Conservation (phyloP, 2,797 vertebrate species). For the Rousettus madagascariensis region DNA sequence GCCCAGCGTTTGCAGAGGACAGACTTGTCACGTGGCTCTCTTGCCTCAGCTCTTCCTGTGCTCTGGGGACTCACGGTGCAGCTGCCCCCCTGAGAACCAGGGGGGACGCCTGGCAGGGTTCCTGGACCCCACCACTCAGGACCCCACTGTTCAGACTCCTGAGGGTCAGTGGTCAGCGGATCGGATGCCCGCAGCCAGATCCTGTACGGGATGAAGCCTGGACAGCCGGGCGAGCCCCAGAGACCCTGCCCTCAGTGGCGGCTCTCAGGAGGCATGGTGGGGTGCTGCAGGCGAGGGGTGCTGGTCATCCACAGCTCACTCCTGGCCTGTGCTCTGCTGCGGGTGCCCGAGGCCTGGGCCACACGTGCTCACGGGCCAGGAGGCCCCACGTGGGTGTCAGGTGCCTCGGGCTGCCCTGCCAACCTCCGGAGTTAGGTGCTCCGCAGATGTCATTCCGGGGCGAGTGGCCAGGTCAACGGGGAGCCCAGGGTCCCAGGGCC, state of each 20-base stretch:
- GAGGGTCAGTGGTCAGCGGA: neutral
- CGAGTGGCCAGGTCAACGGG: neutral
- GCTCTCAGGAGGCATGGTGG: neutral
- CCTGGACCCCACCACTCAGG: neutral
- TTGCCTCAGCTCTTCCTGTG: neutral
- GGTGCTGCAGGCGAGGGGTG: neutral
- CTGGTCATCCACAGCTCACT: no score
- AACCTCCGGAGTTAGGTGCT: fast-evolving
- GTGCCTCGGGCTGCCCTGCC: fast-evolving
- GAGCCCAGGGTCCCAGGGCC: neutral
- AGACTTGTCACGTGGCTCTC: neutral
- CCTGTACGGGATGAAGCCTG: no score
- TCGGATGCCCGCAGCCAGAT: neutral
- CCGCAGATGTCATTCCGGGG: neutral
- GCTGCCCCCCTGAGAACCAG: neutral
- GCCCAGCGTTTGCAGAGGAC: neutral
- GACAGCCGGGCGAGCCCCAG: neutral
- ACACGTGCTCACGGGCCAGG: fast-evolving
- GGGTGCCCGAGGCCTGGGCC: neutral
- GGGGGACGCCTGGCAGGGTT: fast-evolving
- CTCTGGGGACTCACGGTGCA: neutral
- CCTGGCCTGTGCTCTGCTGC: no score
- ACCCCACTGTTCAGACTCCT: neutral
- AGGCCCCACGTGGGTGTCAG: neutral
- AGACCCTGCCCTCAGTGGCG: neutral